Percentiles rank a stretch among this genome's conserved stretches.
Evolutionary conservation across 2,113 vertebrate species (phyloP).

Genomic region (Corydoras maculifer): DNA sequence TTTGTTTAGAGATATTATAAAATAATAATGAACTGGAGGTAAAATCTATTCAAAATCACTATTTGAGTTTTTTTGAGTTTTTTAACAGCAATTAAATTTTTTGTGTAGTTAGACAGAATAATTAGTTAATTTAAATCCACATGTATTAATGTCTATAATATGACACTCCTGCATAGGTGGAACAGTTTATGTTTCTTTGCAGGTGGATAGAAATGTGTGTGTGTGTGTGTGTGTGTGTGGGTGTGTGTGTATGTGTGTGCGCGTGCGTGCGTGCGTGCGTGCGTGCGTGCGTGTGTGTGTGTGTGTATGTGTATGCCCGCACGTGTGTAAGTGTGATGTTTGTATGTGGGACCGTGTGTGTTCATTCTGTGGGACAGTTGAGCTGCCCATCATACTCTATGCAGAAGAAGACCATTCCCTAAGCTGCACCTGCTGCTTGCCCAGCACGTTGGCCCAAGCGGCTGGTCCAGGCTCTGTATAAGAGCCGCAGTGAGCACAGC

Average conservation of each 20-base stretch:
- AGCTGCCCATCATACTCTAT: conserved; percentile 45
- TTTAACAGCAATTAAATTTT: no score
- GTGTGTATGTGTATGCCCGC: no score
- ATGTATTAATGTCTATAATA: no score
- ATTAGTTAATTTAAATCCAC: no score
- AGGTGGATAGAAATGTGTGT: no score
- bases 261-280: no score
- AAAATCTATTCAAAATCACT: background rate
- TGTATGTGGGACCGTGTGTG: conserved; percentile 45
- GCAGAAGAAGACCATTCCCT: conserved; percentile 42
- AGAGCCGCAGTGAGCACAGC: conserved; percentile 30
- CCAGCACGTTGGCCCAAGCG: conserved; percentile 50
- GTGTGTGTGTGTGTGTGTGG: no score
- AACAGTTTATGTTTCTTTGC: no score
- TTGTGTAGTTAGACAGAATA: no score
- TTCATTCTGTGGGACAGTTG: conserved; percentile 46
- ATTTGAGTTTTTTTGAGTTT: background rate
- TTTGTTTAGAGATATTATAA: background rate
- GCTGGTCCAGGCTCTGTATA: conserved; percentile 36
- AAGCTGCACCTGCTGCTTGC: conserved; percentile 66
- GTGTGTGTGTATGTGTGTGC: no score
- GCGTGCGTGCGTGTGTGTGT: no score
- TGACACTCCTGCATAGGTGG: no score
- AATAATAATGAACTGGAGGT: background rate
- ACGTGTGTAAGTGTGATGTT: conserved; percentile 25